A percentile compares a stretch with the other conserved stretches of the same genome.
phyloP scores from a whole-genome alignment of 2,113 vertebrate genomes.

The Trachemys scripta region DNA sequence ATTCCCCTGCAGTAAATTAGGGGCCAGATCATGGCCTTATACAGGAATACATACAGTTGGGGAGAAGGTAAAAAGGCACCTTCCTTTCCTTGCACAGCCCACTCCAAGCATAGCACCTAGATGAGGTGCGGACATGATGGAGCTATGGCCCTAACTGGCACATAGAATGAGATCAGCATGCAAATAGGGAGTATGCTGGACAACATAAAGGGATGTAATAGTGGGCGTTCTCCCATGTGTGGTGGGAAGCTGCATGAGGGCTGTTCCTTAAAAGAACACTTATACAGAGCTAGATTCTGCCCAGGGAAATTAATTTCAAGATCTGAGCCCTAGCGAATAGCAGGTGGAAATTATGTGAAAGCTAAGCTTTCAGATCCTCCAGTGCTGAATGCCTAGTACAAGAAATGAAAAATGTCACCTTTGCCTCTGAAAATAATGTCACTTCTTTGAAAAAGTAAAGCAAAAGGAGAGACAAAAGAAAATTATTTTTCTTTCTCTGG shows the following conservation, averaged over 20 bases:
- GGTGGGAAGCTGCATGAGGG: not conserved
- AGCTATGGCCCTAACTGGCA: accelerated
- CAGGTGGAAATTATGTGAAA: not conserved
- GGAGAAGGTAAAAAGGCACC: not conserved
- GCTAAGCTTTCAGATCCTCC: not conserved
- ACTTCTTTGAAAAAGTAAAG: not conserved
- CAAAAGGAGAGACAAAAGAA: not conserved
- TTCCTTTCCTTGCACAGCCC: not conserved
- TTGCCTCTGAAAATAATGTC: not conserved
- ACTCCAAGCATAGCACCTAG: not conserved
- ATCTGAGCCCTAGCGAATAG: not conserved
- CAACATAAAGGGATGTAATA: not conserved
- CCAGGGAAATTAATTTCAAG: not conserved
- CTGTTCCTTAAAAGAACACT: not conserved
- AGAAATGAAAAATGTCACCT: not conserved
- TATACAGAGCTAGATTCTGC: not conserved
- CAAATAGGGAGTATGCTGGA: not conserved
- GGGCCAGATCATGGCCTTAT: not conserved
- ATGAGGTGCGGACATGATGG: not conserved
- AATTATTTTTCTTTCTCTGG: not conserved
- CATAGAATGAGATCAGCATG: not conserved
- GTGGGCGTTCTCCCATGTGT: not conserved
- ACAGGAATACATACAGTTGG: not conserved
- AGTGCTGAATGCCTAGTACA: not conserved
- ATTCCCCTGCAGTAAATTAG: not conserved